Evolutionary conservation across 1,140 invertebrate species (phyloP).

Genomic region (Steinernema khuongi): DNA sequence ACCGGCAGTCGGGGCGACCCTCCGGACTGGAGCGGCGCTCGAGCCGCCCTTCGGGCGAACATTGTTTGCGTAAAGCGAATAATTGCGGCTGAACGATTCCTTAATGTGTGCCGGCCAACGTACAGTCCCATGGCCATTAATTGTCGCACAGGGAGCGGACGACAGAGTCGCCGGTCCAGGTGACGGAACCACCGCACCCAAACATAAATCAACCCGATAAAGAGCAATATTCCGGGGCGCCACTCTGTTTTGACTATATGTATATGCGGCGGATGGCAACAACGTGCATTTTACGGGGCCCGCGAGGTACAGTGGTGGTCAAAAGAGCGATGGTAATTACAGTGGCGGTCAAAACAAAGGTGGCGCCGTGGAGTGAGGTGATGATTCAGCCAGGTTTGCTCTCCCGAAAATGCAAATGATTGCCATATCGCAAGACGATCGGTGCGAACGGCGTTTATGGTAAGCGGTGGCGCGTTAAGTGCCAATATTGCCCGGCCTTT

Average conservation of each 20-base stretch:
- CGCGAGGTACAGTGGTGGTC: too few relatives aligned
- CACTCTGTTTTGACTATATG: not conserved
- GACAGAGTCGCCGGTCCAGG: not conserved
- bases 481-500: not conserved
- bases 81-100: not conserved
- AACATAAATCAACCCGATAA: not conserved
- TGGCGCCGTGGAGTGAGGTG: not conserved
- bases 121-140: not conserved
- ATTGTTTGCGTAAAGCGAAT: not conserved
- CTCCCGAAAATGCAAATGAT: not conserved
- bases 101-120: not conserved
- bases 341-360: not conserved
- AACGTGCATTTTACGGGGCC: too few relatives aligned
- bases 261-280: too few relatives aligned
- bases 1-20: not conserved
- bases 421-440: not conserved
- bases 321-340: not conserved
- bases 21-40: not conserved
- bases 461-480: not conserved
- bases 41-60: too few relatives aligned
- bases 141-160: not conserved
- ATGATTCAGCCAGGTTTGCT: not conserved
- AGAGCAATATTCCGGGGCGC: not conserved
- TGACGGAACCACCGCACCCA: not conserved
- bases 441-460: not conserved